These are phyloP conservation scores for Fratercula arctica DNA, from an alignment of 2,797 vertebrate genomes.

Conservation along the genomic window DNA sequence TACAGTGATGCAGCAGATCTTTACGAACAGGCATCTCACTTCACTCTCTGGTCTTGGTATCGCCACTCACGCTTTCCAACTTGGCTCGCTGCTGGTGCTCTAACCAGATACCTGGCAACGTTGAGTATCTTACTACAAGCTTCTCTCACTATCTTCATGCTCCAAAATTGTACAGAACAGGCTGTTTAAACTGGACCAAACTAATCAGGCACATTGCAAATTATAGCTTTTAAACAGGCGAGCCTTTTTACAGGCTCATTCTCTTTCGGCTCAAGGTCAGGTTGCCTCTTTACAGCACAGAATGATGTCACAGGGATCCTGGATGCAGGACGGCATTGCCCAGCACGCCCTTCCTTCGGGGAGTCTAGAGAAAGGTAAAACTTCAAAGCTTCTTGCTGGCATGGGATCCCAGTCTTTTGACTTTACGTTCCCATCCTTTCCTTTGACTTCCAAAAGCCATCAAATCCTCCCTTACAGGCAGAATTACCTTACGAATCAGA, in stretches of 20 bases:
- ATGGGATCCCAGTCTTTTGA: background rate
- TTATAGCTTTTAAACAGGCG: background rate
- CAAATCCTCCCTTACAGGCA: background rate
- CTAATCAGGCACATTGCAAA: background rate
- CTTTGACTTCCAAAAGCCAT: background rate
- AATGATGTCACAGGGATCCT: background rate
- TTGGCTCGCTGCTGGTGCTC: background rate
- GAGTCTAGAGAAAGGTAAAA: background rate
- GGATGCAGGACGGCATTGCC: background rate
- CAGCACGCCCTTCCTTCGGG: background rate
- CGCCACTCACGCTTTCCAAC: background rate
- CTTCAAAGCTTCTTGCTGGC: background rate
- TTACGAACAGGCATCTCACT: background rate
- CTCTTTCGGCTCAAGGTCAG: background rate
- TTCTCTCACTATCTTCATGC: background rate
- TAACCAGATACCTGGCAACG: background rate
- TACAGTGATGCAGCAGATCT: background rate
- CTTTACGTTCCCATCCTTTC: background rate
- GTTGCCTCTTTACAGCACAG: background rate
- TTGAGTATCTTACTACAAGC: background rate
- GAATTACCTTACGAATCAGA: background rate
- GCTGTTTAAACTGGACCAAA: constrained; percentile 16
- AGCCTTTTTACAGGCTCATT: background rate
- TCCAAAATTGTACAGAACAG: background rate
- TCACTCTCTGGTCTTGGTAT: background rate